phyloP scores from a whole-genome alignment of 2,888 invertebrate species.

The Andrena hattorfiana region DNA sequence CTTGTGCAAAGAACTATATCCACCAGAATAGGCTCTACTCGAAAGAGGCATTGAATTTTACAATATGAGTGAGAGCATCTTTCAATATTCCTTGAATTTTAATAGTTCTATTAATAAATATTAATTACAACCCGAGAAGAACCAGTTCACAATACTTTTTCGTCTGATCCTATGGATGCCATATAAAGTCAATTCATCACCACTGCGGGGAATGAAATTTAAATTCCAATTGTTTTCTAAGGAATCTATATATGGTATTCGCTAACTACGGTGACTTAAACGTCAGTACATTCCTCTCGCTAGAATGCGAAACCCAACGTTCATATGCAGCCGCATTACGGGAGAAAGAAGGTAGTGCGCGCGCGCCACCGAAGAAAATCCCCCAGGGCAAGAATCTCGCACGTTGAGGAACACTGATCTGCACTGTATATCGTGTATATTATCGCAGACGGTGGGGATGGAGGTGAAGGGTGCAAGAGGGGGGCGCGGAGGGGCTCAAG shows the following conservation, averaged over 20 bases:
- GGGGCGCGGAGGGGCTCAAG: slow-evolving; percentile 77
- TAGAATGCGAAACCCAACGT: background rate
- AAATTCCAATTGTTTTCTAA: too few species aligned
- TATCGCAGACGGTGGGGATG: slow-evolving; percentile 57
- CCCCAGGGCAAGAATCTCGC: slow-evolving; percentile 35
- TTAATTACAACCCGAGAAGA: too few species aligned
- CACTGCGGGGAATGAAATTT: too few species aligned
- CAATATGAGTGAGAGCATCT: too few species aligned
- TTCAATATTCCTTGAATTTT: too few species aligned
- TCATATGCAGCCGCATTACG: slow-evolving; percentile 26
- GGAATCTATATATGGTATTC: too few species aligned
- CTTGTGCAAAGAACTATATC: background rate
- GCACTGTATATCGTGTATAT: slow-evolving; percentile 64
- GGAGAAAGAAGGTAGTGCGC: slow-evolving; percentile 34
- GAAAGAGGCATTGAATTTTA: background rate
- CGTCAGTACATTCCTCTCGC: background rate
- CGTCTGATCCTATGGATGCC: too few species aligned
- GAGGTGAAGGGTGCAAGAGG: slow-evolving; percentile 52
- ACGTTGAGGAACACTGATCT: slow-evolving; percentile 70
- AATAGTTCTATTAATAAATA: too few species aligned
- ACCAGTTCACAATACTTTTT: too few species aligned
- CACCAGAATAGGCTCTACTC: background rate
- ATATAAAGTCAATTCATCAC: too few species aligned
- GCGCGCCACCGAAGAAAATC: slow-evolving; percentile 49
- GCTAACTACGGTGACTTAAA: background rate